Conservation (phyloP, 2,888 invertebrate genomes). For the Coleophora flavipennella region DNA sequence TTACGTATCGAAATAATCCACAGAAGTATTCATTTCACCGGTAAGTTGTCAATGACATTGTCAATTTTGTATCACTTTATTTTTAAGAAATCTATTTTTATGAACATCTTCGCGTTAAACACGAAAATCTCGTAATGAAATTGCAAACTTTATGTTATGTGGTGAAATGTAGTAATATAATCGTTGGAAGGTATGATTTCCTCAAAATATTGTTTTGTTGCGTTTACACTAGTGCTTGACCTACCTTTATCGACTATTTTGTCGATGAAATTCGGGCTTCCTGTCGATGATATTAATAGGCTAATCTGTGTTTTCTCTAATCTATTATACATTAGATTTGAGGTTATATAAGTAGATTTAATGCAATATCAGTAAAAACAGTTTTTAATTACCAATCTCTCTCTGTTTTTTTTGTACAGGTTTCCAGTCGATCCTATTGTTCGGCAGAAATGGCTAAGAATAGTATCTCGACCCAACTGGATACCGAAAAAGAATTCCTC, state of each 20-base stretch:
- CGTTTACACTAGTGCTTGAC: neutral
- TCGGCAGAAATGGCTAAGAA: neutral
- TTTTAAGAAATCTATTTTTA: neutral
- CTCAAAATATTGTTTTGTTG: neutral
- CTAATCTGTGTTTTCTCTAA: neutral
- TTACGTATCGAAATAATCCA: neutral
- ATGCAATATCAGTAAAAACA: neutral
- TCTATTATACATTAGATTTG: too few relatives aligned
- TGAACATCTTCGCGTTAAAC: neutral
- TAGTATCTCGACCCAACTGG: neutral
- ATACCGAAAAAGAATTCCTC: neutral
- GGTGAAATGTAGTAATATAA: neutral
- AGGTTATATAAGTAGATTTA: neutral
- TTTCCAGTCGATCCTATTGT: neutral
- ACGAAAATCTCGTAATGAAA: too few relatives aligned
- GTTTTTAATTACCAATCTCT: neutral
- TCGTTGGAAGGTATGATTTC: neutral
- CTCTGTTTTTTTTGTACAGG: neutral
- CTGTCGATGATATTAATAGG: neutral
- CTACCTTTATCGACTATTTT: neutral
- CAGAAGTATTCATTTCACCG: neutral
- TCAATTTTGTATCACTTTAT: neutral
- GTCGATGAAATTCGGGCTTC: neutral
- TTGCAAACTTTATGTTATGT: neutral
- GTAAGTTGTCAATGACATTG: neutral